Evolutionary conservation across 2,113 vertebrate species (phyloP).

Genomic region (Hypocryptadius cinnamomeus): DNA sequence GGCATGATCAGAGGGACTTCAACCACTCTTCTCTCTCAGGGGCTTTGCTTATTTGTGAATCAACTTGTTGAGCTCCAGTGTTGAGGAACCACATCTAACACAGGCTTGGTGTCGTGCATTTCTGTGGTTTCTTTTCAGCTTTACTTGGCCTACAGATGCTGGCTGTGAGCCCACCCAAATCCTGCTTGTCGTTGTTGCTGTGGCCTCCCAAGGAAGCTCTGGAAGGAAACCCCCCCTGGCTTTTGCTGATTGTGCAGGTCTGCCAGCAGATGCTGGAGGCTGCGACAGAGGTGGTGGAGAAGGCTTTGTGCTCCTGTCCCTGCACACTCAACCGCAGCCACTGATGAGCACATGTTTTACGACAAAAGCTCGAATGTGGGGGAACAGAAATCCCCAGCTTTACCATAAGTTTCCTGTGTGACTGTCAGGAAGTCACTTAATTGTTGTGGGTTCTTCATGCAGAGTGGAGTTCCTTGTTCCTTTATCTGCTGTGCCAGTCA

Average conservation of each 20-base stretch:
- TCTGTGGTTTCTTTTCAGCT: not conserved
- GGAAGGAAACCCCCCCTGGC: not conserved
- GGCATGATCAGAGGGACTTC: not conserved
- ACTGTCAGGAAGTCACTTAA: not conserved
- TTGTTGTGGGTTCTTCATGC: not conserved
- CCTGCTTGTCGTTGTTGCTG: not conserved
- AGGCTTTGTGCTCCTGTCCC: not conserved
- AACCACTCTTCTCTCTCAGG: not conserved
- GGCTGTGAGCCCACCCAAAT: not conserved
- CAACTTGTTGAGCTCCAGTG: not conserved
- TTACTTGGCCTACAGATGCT: not conserved
- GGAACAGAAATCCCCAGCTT: constrained; percentile 3
- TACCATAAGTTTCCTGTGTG: not conserved
- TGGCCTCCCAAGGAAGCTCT: not conserved
- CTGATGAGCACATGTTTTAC: not conserved
- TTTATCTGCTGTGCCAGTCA: not conserved
- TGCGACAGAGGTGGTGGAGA: rapidly evolving
- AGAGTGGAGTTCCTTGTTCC: not conserved
- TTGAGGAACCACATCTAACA: not conserved
- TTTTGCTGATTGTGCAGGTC: not conserved
- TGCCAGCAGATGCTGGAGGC: not conserved
- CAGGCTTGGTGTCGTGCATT: not conserved
- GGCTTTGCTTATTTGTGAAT: not conserved
- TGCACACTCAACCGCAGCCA: not conserved
- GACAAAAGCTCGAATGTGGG: not conserved